phyloP scores from a whole-genome alignment of 1,140 invertebrate genomes.

The Ceratitis capitata region DNA sequence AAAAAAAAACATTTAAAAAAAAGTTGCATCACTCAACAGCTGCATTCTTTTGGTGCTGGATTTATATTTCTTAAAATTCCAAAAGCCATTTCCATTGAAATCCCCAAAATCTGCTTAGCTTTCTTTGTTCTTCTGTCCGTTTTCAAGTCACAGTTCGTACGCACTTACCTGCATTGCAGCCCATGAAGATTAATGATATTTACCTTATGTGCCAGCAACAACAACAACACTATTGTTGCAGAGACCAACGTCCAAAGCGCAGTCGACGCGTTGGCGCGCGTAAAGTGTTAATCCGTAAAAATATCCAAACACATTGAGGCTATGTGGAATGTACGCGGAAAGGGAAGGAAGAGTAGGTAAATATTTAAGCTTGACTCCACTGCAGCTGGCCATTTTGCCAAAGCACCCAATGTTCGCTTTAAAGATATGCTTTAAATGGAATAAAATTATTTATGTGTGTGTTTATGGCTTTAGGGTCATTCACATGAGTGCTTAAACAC shows the following conservation, averaged over 20 bases:
- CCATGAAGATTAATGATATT: neutral
- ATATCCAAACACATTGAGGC: neutral
- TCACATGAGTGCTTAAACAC: neutral
- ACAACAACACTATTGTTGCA: too few species aligned
- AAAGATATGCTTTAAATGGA: neutral
- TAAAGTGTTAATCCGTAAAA: neutral
- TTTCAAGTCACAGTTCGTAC: neutral
- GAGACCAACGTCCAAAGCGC: neutral
- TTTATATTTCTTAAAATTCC: neutral
- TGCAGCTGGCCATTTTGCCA: neutral
- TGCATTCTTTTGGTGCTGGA: neutral
- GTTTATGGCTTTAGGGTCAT: neutral
- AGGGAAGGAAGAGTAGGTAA: neutral
- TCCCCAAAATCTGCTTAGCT: neutral
- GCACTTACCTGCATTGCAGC: slow-evolving; percentile 1
- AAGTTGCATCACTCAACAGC: neutral
- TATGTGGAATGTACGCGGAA: neutral
- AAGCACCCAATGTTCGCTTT: neutral
- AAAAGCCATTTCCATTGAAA: neutral
- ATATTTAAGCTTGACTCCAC: neutral
- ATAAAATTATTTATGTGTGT: neutral
- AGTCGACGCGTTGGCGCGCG: neutral
- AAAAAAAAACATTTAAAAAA: too few species aligned
- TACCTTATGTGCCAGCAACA: neutral
- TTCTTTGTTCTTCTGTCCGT: neutral